A percentile compares a stretch with the other conserved stretches of the same genome.
These are phyloP conservation scores for Drosophila melanica DNA, from an alignment of 1,140 invertebrate genomes.

Conservation along the genomic window DNA sequence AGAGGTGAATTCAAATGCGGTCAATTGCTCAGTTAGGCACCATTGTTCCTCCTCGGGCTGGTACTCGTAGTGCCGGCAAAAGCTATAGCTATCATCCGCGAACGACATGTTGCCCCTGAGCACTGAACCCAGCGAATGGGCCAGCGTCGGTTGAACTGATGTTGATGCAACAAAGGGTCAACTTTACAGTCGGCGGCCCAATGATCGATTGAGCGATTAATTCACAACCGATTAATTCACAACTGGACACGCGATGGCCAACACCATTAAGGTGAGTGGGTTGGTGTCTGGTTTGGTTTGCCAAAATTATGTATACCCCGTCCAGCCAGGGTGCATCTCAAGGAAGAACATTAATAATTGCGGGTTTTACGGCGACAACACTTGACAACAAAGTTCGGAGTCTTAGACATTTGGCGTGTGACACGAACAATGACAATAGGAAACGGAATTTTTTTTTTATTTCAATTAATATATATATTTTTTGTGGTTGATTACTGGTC, in stretches of 20 bases:
- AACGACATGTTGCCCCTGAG: slow-evolving; percentile 64
- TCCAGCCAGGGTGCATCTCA: neutral
- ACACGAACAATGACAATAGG: slow-evolving; percentile 55
- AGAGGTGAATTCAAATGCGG: no score
- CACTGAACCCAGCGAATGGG: slow-evolving; percentile 26
- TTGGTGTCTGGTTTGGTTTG: neutral
- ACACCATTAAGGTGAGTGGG: neutral
- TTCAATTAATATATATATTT: neutral
- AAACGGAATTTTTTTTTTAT: neutral
- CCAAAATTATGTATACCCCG: neutral
- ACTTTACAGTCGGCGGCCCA: neutral
- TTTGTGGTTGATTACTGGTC: slow-evolving; percentile 9
- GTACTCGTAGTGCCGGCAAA: slow-evolving; percentile 67
- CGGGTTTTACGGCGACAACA: no score
- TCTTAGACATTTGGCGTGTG: slow-evolving; percentile 59
- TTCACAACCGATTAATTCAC: slow-evolving; percentile 39
- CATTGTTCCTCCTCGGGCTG: slow-evolving; percentile 57
- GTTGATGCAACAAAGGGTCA: no score
- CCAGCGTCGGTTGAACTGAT: neutral
- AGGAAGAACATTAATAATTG: neutral
- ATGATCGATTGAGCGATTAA: slow-evolving; percentile 59
- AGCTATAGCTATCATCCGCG: slow-evolving; percentile 72
- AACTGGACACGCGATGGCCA: slow-evolving; percentile 48
- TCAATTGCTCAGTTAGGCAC: slow-evolving; percentile 18
- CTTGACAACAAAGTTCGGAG: slow-evolving; percentile 31